A percentile compares a stretch with the other conserved stretches of the same genome.
Conservation (phyloP, 2,888 invertebrate species). For the Tholera decimalis region DNA sequence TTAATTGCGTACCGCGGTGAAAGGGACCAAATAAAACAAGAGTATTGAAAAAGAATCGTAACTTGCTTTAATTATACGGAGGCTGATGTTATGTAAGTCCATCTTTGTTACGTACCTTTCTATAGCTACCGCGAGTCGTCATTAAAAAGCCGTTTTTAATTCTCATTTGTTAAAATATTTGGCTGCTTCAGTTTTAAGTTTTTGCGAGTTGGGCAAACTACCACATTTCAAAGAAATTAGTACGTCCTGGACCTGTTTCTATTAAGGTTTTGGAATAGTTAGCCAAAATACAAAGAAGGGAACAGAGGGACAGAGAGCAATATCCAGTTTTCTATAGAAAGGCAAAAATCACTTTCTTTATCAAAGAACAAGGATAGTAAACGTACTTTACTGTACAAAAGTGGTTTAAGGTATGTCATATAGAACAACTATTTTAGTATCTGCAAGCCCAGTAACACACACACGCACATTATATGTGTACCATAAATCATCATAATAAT, state of each 20-base stretch:
- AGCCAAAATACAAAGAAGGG: too few relatives aligned
- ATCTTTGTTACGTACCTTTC: conserved; percentile 56
- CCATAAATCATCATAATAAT: neutral
- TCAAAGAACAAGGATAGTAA: too few relatives aligned
- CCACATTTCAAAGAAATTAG: too few relatives aligned
- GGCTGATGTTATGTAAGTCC: conserved; percentile 56
- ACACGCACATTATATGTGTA: too few relatives aligned
- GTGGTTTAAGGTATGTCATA: neutral
- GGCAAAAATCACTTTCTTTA: too few relatives aligned
- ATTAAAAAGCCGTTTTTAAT: conserved; percentile 15
- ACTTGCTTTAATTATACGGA: conserved; percentile 67
- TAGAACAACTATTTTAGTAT: neutral
- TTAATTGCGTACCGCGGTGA: conserved; percentile 77
- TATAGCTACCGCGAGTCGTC: conserved; percentile 44
- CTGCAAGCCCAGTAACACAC: neutral
- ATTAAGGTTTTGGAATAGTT: too few relatives aligned
- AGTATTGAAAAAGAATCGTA: conserved; percentile 66
- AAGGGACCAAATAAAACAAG: conserved; percentile 75
- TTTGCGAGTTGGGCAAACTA: neutral
- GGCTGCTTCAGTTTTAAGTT: conserved; percentile 4
- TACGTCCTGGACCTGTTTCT: too few relatives aligned
- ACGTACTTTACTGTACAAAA: neutral
- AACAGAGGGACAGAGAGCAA: too few relatives aligned
- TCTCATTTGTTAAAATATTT: conserved; percentile 11
- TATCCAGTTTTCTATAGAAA: too few relatives aligned